phyloP scores from a whole-genome alignment of 2,797 vertebrate species.

The Peromyscus nudipes region DNA sequence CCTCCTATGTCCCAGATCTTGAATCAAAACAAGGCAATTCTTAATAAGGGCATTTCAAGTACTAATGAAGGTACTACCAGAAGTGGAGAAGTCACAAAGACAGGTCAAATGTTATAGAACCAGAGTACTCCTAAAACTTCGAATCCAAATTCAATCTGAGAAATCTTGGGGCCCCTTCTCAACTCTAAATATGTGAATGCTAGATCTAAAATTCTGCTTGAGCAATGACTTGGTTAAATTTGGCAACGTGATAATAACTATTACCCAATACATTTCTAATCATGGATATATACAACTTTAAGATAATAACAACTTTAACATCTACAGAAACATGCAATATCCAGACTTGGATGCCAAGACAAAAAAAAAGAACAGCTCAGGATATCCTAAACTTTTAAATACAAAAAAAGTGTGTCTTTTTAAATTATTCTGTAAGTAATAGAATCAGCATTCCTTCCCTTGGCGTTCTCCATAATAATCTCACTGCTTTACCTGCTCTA shows the following conservation, averaged over 20 bases:
- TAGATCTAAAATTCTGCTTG: not conserved
- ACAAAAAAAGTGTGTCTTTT: not conserved
- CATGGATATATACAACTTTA: not conserved
- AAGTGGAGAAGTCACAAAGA: not conserved
- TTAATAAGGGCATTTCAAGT: not conserved
- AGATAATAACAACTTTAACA: not conserved
- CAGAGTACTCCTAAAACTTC: not conserved
- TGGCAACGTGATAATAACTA: not conserved
- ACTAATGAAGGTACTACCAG: not conserved
- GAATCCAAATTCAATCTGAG: not conserved
- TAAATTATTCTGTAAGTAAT: not conserved
- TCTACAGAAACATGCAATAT: not conserved
- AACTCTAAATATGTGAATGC: not conserved
- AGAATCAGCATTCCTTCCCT: not conserved
- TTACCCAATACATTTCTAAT: constrained; percentile 8
- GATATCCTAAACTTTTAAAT: not conserved
- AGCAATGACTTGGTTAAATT: not conserved
- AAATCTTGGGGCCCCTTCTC: not conserved
- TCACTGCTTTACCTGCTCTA: not conserved
- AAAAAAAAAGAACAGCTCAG: not conserved
- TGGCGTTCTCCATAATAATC: not conserved
- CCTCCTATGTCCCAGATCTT: constrained; percentile 99
- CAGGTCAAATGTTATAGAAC: not conserved
- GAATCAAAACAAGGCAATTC: constrained; percentile 62
- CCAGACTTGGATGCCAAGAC: constrained; percentile 6